Base-by-base conservation (phyloP, 2,888 invertebrate species). In the Campoletis raptor region DNA sequence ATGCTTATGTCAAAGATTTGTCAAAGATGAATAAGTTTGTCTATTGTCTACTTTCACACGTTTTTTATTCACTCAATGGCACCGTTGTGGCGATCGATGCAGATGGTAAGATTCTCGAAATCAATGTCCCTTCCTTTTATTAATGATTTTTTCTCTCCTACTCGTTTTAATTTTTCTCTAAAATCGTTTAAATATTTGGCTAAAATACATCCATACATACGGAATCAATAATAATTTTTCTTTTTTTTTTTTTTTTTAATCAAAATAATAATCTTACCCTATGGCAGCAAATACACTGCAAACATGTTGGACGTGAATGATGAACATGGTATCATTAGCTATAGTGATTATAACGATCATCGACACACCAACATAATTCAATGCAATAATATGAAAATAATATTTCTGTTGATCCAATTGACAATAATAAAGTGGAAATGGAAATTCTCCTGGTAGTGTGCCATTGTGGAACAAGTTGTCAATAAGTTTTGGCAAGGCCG, bases 11-110 rank as follows among this genome's bases (percentile, higher is more conserved):
- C 15, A 61, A 30, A 30, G 15, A 61, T 61, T 61, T 12, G 30
- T 15, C n/a, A 36, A 2, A 9, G 0, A 6, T 15, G 3, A 4
- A 36, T 8, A 24, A 15, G 10, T 45, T 61, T n/a, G 36, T 5
- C 5, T 24, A 37, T 7, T 7, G 21, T 18, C 7, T 54, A 64
- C 54, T 37, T 18, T 54, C 24, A 15, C 45, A 54, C 42, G 52
- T 78, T 9, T 82, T 42, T 70, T 80, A 37, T 57, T 83, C 52
- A 84, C 84, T 76, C 74, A 12, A 84, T 84, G 6, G 80, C 84
- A 30, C 76, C 80, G 64, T 84, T 80, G 67, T 84, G 84, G 8
- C 84, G 73, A 15, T 84, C 74, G 42, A 84, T 80, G 18, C 84
- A 84, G 40, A n/a, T 36, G 7, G 76, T 40, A 10, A 84, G 36